Conservation (phyloP, 2,797 vertebrate genomes). For the Coregonus sp. region DNA sequence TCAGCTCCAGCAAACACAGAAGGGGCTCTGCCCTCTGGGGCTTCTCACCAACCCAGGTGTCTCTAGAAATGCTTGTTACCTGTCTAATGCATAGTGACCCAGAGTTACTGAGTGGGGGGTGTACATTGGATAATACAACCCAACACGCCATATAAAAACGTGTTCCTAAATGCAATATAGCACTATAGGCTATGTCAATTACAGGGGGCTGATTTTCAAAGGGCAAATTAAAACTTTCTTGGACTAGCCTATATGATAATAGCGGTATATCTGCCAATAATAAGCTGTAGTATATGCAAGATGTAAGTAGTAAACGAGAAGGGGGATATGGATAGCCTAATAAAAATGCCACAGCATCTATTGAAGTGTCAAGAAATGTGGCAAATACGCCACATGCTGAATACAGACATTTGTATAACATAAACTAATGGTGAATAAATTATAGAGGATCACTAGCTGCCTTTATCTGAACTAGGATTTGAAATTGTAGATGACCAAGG, state of each 20-base stretch:
- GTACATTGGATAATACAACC: background rate
- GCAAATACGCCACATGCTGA: background rate
- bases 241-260: background rate
- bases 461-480: background rate
- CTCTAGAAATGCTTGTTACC: conserved; percentile 13
- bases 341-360: background rate
- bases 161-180: background rate
- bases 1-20: conserved; percentile 34
- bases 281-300: background rate
- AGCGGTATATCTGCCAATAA: background rate
- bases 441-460: background rate
- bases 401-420: background rate
- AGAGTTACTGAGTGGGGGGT: background rate
- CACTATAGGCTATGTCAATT: background rate
- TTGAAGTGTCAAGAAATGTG: background rate
- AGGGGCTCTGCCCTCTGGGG: too few species aligned
- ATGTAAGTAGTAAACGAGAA: background rate
- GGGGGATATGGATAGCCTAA: background rate
- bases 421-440: background rate
- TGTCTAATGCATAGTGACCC: conserved; percentile 3
- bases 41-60: too few species aligned
- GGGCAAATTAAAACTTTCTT: background rate
- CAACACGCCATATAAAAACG: background rate
- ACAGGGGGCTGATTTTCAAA: background rate
- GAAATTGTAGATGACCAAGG: background rate